Conservation (phyloP, 2,797 vertebrate species). For the Microchirus variegatus region DNA sequence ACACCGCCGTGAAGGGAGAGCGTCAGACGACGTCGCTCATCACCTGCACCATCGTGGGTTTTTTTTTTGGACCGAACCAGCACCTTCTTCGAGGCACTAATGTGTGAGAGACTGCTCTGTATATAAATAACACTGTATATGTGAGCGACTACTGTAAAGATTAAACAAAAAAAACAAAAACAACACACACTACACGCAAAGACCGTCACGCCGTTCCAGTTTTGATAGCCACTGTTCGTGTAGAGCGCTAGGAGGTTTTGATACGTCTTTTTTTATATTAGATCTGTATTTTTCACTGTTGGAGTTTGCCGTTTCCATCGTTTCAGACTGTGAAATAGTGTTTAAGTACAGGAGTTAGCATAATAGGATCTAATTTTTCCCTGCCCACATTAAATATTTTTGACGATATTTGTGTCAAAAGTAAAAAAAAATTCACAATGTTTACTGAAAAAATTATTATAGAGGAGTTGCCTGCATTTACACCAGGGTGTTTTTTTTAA, state of each 20-base stretch:
- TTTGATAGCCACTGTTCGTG: slow-evolving; percentile 49
- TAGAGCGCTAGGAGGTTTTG: slow-evolving; percentile 63
- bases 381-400: too few relatives aligned
- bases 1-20: slow-evolving; percentile 13
- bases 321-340: slow-evolving; percentile 21
- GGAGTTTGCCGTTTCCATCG: slow-evolving; percentile 12
- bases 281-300: slow-evolving; percentile 69
- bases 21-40: slow-evolving; percentile 29
- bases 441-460: too few relatives aligned
- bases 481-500: too few relatives aligned
- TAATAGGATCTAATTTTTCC: background rate
- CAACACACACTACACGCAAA: slow-evolving; percentile 44
- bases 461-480: too few relatives aligned
- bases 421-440: too few relatives aligned
- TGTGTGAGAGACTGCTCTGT: slow-evolving; percentile 42
- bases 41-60: slow-evolving; percentile 41
- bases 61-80: slow-evolving; percentile 57
- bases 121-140: slow-evolving; percentile 40
- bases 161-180: slow-evolving; percentile 4
- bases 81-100: slow-evolving; percentile 69
- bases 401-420: too few relatives aligned
- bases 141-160: slow-evolving; percentile 58
- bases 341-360: background rate
- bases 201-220: slow-evolving; percentile 35
- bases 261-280: slow-evolving; percentile 73